Base-by-base conservation (phyloP, 2,888 invertebrate genomes). In the Girardia tigrina region DNA sequence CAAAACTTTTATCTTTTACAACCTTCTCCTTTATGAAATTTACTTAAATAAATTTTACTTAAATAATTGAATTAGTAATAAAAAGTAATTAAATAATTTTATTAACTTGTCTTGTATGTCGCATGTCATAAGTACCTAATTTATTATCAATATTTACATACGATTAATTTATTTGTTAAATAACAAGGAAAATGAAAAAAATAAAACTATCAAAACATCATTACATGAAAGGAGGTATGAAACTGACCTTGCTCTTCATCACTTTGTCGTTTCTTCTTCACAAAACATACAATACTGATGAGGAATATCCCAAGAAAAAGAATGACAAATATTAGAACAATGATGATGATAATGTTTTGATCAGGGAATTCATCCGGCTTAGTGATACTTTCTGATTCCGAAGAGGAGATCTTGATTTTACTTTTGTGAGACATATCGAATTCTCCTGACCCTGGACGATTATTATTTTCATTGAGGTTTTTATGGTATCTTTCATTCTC, bases 401-500 rank as follows among this genome's bases (percentile, higher is more conserved):
- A n/a, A 56, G n/a, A 2, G 4, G n/a, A n/a, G 23, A n/a, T 23
- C 23, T 56, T 56, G n/a, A 12, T 20, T n/a, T 16, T 56, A n/a
- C 23, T 56, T 6, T 8, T 56, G 23, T n/a, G n/a, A 8, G 56
- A 56, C 4, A n/a, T 8, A 56, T 56, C 56, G 2, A 16, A 56
- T 12, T 6, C 6, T 20, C 56, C 56, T 56, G n/a, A 23, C n/a
- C 23, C 23, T 56, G n/a, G 56, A 2, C n/a, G 56, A 23, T 56
- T 56, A 23, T 12, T 56, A 4, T 56, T n/a, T 56, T 56, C 56
- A n/a, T 56, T 56, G 4, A 56, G 4, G 23, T n/a, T 56, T 16
- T 56, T 56, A 2, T 56, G 56, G 23, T 56, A 56, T 56, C n/a
- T 56, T 56, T 56, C 56, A 56, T 56, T 56, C 23, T 56, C 56